These are phyloP conservation scores for Blastobasis adustella DNA, from an alignment of 2,888 invertebrate species.

Conservation along the genomic window DNA sequence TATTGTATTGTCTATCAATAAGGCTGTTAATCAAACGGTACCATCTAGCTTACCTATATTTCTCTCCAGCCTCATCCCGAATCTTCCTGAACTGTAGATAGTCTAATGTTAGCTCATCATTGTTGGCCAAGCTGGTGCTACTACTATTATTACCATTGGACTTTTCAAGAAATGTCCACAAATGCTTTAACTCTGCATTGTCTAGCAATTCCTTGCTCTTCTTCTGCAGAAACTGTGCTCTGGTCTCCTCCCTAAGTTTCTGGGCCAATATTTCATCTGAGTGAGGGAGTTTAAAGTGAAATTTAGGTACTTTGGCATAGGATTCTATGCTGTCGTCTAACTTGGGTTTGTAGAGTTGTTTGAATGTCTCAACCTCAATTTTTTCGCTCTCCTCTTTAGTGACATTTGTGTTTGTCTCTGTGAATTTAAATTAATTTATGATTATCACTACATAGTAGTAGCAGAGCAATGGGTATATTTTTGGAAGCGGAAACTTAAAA, in stretches of 20 bases:
- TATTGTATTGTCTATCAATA: no score
- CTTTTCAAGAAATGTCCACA: slow-evolving; percentile 90
- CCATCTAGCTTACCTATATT: slow-evolving; percentile 74
- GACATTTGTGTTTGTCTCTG: slow-evolving; percentile 52
- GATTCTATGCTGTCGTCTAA: slow-evolving; percentile 62
- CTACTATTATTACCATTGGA: slow-evolving; percentile 85
- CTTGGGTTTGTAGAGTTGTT: slow-evolving; percentile 69
- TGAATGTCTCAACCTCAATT: slow-evolving; percentile 72
- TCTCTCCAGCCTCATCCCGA: slow-evolving; percentile 81
- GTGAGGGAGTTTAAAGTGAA: slow-evolving; percentile 84
- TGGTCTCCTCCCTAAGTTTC: slow-evolving; percentile 90
- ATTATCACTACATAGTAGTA: not conserved
- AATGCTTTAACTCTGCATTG: slow-evolving; percentile 88
- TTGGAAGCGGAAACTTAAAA: not conserved
- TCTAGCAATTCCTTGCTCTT: slow-evolving; percentile 89
- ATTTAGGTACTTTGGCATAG: slow-evolving; percentile 81
- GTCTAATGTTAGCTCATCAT: slow-evolving; percentile 88
- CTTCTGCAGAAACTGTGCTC: slow-evolving; percentile 90
- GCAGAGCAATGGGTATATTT: no score
- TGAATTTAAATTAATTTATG: not conserved
- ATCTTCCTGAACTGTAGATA: slow-evolving; percentile 91
- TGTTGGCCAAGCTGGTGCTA: slow-evolving; percentile 75
- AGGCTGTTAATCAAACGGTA: no score
- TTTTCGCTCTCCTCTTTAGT: slow-evolving; percentile 62
- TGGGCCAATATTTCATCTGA: slow-evolving; percentile 85